Evolutionary conservation across 53 echinoderm and acorn worm genomes (phyloP).

Genomic region (Antedon mediterranea): DNA sequence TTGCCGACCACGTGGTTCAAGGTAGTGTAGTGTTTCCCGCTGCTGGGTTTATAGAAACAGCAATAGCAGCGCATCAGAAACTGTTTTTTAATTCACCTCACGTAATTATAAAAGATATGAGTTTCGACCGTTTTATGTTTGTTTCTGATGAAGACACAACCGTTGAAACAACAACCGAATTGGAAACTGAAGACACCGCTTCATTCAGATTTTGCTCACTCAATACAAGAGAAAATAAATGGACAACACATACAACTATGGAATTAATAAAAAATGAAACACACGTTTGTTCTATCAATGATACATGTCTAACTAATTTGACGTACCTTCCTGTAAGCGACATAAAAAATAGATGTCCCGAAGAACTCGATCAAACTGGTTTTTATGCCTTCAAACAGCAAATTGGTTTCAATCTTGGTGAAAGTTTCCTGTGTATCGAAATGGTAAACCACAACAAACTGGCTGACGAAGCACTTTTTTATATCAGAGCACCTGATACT

Average conservation of each 20-base stretch:
- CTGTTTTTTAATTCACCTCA: not conserved
- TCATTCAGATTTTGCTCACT: not conserved
- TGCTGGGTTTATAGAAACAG: constrained; percentile 4
- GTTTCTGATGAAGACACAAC: not conserved
- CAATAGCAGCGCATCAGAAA: not conserved
- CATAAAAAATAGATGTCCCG: not conserved
- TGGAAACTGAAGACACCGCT: not conserved
- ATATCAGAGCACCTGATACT: not conserved
- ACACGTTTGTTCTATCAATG: not conserved
- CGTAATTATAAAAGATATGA: not conserved
- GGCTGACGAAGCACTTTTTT: not conserved
- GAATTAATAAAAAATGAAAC: not conserved
- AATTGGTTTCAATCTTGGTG: constrained; percentile 1
- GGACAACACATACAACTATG: constrained; percentile 2
- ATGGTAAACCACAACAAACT: not conserved
- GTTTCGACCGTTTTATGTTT: constrained; percentile 5
- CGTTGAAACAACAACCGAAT: not conserved
- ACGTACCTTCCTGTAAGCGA: too few relatives aligned
- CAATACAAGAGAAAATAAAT: not conserved
- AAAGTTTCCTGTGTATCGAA: not conserved
- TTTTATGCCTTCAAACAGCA: not conserved
- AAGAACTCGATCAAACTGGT: not conserved
- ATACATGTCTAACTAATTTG: not conserved
- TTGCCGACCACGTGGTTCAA: constrained; percentile 3
- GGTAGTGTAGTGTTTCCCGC: constrained; percentile 4